phyloP scores from a whole-genome alignment of 2,113 vertebrate genomes.

The Syngnathus typhle region DNA sequence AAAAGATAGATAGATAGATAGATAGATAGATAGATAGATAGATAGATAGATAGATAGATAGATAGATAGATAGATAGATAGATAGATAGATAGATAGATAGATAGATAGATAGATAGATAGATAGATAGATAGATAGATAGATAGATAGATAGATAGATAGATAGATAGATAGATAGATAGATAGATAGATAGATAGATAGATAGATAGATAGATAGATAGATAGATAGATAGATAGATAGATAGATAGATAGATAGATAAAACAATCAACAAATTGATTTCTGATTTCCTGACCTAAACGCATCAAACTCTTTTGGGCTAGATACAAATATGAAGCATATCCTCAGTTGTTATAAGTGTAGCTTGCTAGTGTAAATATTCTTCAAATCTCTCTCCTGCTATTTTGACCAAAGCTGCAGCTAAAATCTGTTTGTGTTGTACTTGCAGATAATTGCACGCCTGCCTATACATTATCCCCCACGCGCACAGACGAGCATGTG shows the following conservation, averaged over 20 bases:
- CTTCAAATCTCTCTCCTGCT: constrained; percentile 7
- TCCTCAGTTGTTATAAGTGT: too few species aligned
- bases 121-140: neutral
- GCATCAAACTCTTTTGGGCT: too few species aligned
- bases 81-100: neutral
- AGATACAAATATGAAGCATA: too few species aligned
- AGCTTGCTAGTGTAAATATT: too few species aligned
- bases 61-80: too few species aligned
- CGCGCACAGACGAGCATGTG: neutral
- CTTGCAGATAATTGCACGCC: constrained; percentile 23
- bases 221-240: neutral
- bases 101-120: too few species aligned
- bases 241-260: neutral
- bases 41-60: too few species aligned
- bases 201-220: too few species aligned
- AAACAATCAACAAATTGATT: too few species aligned
- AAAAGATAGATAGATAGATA: neutral
- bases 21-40: too few species aligned
- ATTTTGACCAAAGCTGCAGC: constrained; percentile 17
- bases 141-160: neutral
- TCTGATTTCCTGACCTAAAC: too few species aligned
- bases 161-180: neutral
- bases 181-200: too few species aligned
- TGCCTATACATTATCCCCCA: constrained; percentile 13
- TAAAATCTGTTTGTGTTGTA: constrained; percentile 47